Evolutionary conservation across 53 echinoderm and acorn worm genomes (phyloP), one percentile per base, ranked within the genome.

Genomic region (Patiria pectinifera): DNA sequence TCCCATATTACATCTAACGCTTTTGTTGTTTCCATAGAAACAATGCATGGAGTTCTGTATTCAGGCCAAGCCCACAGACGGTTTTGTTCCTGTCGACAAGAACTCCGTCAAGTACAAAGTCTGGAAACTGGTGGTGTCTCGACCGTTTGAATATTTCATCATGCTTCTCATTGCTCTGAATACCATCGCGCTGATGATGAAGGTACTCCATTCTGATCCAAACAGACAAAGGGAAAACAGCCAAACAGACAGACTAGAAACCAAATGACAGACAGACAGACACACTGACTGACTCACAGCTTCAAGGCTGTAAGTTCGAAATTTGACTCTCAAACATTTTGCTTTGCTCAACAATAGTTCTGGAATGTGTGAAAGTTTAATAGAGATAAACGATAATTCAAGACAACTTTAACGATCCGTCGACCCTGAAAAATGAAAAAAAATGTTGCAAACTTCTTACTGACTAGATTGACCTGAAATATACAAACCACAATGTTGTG

Each of bases 41-140:
- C 97, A 97, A 96, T 99, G 99, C 88, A 93, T 99, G 45, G 99
- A 99, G 85, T 99, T 99, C 91, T 99, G 99, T 89, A 96, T 99
- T 86, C 95, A 94, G 74, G 99, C 99, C 78, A 97, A 95, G 62
- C 96, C 99, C 9, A 94, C 95, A 48, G 93, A 99, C 83, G 92
- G 97, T 19, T 99, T 95, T 62, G 96, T 99, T 84, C 99, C 99
- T 21, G 60, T 21, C 45, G 89, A 99, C 89, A 96, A 97, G 93
- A 97, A 91, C 58, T 92, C 96, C n/a, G 81, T 99, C 91, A 93
- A 96, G 61, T 99, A 96, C 92, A 97, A 96, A 84, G 94, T 99
- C 19, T 99, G 99, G 99, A 95, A 94, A 93, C 70, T 99, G 43
- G 97, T 99, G 7, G 97, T 99, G 60, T 99, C 99, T 0, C 74